Base-by-base conservation (phyloP, 2,113 vertebrate genomes). In the Uria lomvia region DNA sequence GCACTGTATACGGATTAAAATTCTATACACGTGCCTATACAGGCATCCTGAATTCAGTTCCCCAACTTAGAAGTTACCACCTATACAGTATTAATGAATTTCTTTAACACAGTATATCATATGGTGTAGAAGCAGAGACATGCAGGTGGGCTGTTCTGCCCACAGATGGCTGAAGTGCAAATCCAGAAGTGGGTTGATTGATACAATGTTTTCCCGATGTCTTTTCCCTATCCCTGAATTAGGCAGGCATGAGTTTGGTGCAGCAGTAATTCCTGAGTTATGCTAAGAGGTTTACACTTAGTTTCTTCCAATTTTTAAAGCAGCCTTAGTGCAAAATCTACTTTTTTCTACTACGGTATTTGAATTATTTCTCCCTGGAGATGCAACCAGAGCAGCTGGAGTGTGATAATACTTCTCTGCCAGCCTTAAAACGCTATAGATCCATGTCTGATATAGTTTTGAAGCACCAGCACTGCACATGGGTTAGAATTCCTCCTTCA, bases 361-460 rank as follows among this genome's bases (percentile, higher is more conserved):
- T 77, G 84, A 89, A 87, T 86, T 55, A 71, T n/a, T 84, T 94
- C 70, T 95, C 77, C 70, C 47, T 86, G n/a, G 50, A 91, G 56
- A 89, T 77, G 34, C 49, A 90, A 53, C 81, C 52, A 89, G 59
- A 91, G 72, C 62, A 94, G 53, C 65, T 91, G 75, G 65, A 84
- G 60, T 63, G 77, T 53, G 55, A 72, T 83, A 80, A 94, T 56
- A 23, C 58, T 81, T 72, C 47, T 65, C 38, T 85, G 38, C 43
- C 73, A 94, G 77, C 42, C 65, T 74, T 71, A 66, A 90, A 97
- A 81, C 12, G 43, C 67, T 90, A 18, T 43, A 93, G 83, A 85
- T 47, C 53, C 50, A 74, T 2, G 6, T 77, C 85, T 67, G 45
- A 85, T 59, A 63, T 10, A 55, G 36, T 88, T 92, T 45, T 74